These are phyloP conservation scores for Microcebus griseorufus DNA, from an alignment of 2,113 vertebrate genomes.

Conservation along the genomic window DNA sequence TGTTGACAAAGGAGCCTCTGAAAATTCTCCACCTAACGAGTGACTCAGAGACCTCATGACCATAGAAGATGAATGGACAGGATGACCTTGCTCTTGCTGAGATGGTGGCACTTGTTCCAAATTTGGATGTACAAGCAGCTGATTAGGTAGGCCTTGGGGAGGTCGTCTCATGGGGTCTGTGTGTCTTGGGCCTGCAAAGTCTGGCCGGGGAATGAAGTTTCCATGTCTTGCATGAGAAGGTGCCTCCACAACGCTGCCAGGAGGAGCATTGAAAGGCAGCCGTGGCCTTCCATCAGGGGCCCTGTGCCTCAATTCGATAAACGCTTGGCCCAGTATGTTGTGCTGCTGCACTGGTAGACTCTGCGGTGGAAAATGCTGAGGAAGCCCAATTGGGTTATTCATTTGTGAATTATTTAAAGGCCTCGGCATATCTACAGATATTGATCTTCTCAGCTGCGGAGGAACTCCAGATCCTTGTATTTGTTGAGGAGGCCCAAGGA, in stretches of 20 bases:
- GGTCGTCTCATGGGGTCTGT: slow-evolving; percentile 81
- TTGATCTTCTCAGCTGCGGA: slow-evolving; percentile 89
- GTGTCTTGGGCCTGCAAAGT: slow-evolving; percentile 84
- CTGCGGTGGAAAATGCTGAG: slow-evolving; percentile 90
- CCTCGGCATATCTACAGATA: slow-evolving; percentile 87
- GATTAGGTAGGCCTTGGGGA: slow-evolving; percentile 81
- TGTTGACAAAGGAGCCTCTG: slow-evolving; percentile 83
- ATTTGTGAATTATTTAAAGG: slow-evolving; percentile 80
- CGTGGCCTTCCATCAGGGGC: slow-evolving; percentile 90
- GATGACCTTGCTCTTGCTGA: slow-evolving; percentile 83
- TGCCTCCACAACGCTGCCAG: slow-evolving; percentile 83
- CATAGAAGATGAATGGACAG: slow-evolving; percentile 82
- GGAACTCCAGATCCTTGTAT: slow-evolving; percentile 85
- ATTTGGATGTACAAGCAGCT: slow-evolving; percentile 84
- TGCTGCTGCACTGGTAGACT: slow-evolving; percentile 91
- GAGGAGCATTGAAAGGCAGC: slow-evolving; percentile 84
- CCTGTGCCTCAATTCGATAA: slow-evolving; percentile 94
- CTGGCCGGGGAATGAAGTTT: slow-evolving; percentile 85
- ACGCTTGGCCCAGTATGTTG: slow-evolving; percentile 94
- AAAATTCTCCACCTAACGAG: slow-evolving; percentile 87
- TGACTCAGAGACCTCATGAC: slow-evolving; percentile 90
- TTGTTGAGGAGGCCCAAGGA: slow-evolving; percentile 86
- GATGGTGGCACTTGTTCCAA: slow-evolving; percentile 88
- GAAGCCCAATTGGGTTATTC: slow-evolving; percentile 80
- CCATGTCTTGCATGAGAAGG: slow-evolving; percentile 82